Conservation (phyloP, 1,140 invertebrate genomes). For the Euwallacea fornicatus region DNA sequence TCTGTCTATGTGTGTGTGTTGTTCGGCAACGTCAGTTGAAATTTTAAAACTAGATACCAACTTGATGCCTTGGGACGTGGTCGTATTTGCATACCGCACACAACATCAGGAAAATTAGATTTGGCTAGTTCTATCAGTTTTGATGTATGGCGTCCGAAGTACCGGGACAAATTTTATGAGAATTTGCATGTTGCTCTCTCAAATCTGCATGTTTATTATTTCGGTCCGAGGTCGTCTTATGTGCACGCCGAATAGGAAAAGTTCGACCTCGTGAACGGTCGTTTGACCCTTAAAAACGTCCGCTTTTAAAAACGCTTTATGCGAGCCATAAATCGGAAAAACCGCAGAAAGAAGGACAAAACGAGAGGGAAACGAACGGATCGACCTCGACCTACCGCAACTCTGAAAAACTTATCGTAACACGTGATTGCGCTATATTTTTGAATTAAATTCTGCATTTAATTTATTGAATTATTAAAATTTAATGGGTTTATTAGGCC, state of each 20-base stretch:
- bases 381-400: conserved; percentile 2
- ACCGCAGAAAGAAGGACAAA: conserved; percentile 3
- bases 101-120: conserved; percentile 27
- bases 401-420: conserved; percentile 4
- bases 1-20: too few species aligned
- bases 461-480: conserved; percentile 2
- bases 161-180: neutral
- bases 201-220: too few species aligned
- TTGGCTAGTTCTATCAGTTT: conserved; percentile 21
- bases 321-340: conserved; percentile 5
- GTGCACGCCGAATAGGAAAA: too few species aligned
- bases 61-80: conserved; percentile 26
- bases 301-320: conserved; percentile 4
- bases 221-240: too few species aligned
- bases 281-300: neutral
- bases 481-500: conserved; percentile 2
- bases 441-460: conserved; percentile 2
- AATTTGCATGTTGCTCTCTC: too few species aligned
- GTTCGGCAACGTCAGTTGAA: conserved; percentile 17
- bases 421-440: conserved; percentile 1
- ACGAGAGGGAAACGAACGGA: neutral
- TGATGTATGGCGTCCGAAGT: conserved; percentile 9
- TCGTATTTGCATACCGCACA: conserved; percentile 23
- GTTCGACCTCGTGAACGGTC: too few species aligned
- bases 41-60: conserved; percentile 29